Evolutionary conservation across 2,888 invertebrate genomes (phyloP).

Genomic region (Octonoba sinensis): DNA sequence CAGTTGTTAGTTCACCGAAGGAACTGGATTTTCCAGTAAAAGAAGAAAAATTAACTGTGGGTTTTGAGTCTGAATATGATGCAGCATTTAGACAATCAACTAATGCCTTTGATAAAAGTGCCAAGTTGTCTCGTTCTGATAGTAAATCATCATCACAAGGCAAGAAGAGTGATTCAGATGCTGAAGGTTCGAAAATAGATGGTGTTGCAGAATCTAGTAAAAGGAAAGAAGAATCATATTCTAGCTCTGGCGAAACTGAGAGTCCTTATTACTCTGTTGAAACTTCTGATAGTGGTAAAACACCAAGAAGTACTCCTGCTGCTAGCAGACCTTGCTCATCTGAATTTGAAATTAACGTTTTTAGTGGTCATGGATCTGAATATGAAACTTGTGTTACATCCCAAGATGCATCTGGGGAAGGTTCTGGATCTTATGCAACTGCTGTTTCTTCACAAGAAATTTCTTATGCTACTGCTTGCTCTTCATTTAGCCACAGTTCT

Average conservation of each 20-base stretch:
- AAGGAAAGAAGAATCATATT: conserved; percentile 81
- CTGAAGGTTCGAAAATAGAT: conserved; percentile 47
- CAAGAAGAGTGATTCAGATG: conserved; percentile 61
- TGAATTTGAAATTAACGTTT: conserved; percentile 79
- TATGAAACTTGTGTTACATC: conserved; percentile 89
- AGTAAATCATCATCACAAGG: conserved; percentile 55
- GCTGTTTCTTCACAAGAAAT: conserved; percentile 82
- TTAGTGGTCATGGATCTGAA: conserved; percentile 77
- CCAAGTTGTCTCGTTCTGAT: conserved; percentile 42
- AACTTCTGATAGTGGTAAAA: conserved; percentile 76
- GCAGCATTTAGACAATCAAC: conserved; percentile 11
- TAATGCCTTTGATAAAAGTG: conserved; percentile 17
- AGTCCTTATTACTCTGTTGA: conserved; percentile 91
- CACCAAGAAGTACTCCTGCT: conserved; percentile 72
- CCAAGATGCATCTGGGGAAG: conserved; percentile 71
- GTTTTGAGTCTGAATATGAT: conserved; percentile 12
- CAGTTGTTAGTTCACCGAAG: neutral
- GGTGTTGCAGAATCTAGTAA: conserved; percentile 30
- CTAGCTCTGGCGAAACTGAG: conserved; percentile 82
- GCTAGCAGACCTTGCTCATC: conserved; percentile 86
- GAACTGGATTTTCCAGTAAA: neutral
- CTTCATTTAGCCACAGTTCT: conserved; percentile 82
- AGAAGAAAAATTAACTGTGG: conserved; percentile 17
- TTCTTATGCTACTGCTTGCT: conserved; percentile 84
- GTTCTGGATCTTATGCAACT: conserved; percentile 74